Conservation (phyloP, 2,113 vertebrate genomes). For the Phycodurus eques region DNA sequence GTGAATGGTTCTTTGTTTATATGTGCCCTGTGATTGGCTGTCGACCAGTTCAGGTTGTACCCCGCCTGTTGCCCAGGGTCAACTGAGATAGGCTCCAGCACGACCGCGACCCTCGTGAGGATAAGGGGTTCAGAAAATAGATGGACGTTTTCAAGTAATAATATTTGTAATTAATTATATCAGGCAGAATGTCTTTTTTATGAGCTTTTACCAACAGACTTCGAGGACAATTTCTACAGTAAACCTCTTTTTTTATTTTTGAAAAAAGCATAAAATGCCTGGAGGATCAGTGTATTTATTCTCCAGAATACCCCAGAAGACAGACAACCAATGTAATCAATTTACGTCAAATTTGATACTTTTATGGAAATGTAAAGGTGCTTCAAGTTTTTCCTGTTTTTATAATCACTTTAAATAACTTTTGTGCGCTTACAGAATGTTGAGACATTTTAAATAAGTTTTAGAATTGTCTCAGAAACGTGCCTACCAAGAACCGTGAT, state of each 20-base stretch:
- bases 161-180: too few relatives aligned
- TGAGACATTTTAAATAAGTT: background rate
- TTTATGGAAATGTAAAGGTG: background rate
- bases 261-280: background rate
- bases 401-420: too few relatives aligned
- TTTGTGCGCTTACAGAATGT: background rate
- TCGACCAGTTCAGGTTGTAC: background rate
- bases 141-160: background rate
- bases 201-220: too few relatives aligned
- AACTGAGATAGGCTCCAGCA: background rate
- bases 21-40: background rate
- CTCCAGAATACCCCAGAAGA: too few relatives aligned
- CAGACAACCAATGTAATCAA: background rate
- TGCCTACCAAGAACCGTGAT: background rate
- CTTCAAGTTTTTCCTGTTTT: too few relatives aligned
- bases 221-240: background rate
- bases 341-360: background rate
- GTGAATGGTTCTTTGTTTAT: background rate
- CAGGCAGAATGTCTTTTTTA: too few relatives aligned
- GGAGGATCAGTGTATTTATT: constrained; percentile 8
- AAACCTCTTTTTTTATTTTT: background rate
- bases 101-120: background rate
- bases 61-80: too few relatives aligned
- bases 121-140: background rate
- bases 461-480: background rate